phyloP scores from a whole-genome alignment of 2,113 vertebrate species.

The Hemiscyllium ocellatum region DNA sequence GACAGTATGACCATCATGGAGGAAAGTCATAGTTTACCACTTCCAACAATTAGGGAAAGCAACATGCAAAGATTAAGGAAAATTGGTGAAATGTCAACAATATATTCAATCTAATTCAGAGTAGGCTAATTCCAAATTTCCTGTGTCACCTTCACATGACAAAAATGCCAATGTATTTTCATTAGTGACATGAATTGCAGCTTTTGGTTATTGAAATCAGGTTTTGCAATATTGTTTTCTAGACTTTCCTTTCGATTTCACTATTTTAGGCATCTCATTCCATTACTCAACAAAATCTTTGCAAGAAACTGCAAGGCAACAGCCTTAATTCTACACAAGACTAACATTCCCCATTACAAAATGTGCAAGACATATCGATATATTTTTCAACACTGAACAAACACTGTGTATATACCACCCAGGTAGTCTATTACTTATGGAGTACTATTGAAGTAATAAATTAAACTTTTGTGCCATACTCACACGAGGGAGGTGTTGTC shows the following conservation, averaged over 20 bases:
- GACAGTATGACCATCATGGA: background rate
- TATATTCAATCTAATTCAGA: background rate
- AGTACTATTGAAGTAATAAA: background rate
- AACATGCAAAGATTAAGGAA: background rate
- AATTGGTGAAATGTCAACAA: background rate
- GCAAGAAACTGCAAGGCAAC: background rate
- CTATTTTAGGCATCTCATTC: background rate
- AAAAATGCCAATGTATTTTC: background rate
- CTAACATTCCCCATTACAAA: background rate
- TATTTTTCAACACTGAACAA: background rate
- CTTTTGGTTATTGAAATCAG: background rate
- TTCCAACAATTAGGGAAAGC: background rate
- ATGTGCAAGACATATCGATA: background rate
- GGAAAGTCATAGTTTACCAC: background rate
- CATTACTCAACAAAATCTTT: background rate
- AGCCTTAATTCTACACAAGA: background rate
- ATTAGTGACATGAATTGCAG: background rate
- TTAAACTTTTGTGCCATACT: constrained; percentile 6
- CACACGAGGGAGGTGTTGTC: background rate
- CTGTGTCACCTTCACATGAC: background rate
- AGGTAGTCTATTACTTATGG: background rate
- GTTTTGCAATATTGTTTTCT: background rate
- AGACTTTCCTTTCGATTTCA: background rate
- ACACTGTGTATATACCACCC: background rate
- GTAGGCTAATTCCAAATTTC: background rate